A percentile compares a stretch with the other conserved stretches of the same genome.
Evolutionary conservation across 2,113 vertebrate species (phyloP).

Genomic region (Lasiurus borealis): DNA sequence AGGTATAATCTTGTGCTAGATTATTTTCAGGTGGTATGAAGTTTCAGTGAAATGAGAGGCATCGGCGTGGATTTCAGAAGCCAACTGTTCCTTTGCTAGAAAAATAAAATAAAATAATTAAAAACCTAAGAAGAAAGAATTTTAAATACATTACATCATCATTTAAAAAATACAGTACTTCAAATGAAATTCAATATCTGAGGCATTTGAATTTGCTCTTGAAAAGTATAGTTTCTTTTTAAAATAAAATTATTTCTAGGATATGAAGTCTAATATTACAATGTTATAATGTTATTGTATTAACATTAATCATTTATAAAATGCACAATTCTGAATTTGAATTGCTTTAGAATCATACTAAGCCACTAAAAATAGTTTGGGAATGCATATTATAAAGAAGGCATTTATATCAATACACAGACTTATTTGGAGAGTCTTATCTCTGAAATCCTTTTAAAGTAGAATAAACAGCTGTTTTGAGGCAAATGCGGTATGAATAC

Average conservation of each 20-base stretch:
- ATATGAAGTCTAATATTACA: constrained; percentile 19
- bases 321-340: constrained; percentile 11
- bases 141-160: constrained; percentile 35
- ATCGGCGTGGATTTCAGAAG: constrained; percentile 39
- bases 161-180: constrained; percentile 13
- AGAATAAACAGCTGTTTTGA: neutral
- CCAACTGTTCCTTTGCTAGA: neutral
- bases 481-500: neutral
- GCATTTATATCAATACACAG: neutral
- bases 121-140: neutral
- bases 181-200: constrained; percentile 34
- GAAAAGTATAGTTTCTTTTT: constrained; percentile 51
- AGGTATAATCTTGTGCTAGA: constrained; percentile 27
- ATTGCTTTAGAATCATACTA: neutral
- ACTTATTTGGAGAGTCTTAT: neutral
- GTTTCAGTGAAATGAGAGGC: neutral
- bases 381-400: neutral
- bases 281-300: neutral
- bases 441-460: neutral
- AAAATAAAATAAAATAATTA: neutral
- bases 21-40: constrained; percentile 69
- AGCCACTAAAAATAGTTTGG: constrained; percentile 13
- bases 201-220: neutral
- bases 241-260: constrained; percentile 5
- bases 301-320: constrained; percentile 11